Evolutionary conservation across 2,113 vertebrate genomes (phyloP).

Genomic region (Mormyrus lacerda): DNA sequence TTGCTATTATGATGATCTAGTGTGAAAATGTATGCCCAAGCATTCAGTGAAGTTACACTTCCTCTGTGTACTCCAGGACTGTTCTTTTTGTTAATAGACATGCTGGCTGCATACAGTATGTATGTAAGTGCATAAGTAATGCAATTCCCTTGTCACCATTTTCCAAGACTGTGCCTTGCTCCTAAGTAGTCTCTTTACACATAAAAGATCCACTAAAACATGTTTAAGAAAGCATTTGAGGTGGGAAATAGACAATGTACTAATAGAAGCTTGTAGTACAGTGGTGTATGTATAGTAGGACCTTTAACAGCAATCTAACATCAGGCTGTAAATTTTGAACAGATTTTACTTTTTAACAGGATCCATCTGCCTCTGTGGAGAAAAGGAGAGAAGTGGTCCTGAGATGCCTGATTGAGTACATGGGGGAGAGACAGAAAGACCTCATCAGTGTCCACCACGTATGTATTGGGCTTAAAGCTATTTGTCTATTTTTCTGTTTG

Average conservation of each 20-base stretch:
- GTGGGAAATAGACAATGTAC: not conserved
- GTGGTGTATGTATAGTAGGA: too few species aligned
- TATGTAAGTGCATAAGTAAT: not conserved
- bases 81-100: not conserved
- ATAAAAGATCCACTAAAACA: not conserved
- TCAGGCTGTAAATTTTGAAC: not conserved
- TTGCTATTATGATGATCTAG: not conserved
- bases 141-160: not conserved
- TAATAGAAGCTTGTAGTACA: not conserved
- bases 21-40: not conserved
- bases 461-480: not conserved
- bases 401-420: slow-evolving; percentile 32
- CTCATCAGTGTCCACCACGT: slow-evolving; percentile 30
- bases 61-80: not conserved
- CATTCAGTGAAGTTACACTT: not conserved
- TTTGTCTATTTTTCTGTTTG: too few species aligned
- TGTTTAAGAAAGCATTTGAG: not conserved
- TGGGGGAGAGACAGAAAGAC: slow-evolving; percentile 23
- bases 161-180: not conserved
- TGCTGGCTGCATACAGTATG: not conserved
- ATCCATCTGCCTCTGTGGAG: slow-evolving; percentile 19
- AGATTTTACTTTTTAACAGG: slow-evolving; percentile 21
- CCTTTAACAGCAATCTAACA: too few species aligned
- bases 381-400: slow-evolving; percentile 32
- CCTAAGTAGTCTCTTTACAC: not conserved